phyloP scores from a whole-genome alignment of 2,797 vertebrate genomes.

The Rhadinocentrus ornatus region DNA sequence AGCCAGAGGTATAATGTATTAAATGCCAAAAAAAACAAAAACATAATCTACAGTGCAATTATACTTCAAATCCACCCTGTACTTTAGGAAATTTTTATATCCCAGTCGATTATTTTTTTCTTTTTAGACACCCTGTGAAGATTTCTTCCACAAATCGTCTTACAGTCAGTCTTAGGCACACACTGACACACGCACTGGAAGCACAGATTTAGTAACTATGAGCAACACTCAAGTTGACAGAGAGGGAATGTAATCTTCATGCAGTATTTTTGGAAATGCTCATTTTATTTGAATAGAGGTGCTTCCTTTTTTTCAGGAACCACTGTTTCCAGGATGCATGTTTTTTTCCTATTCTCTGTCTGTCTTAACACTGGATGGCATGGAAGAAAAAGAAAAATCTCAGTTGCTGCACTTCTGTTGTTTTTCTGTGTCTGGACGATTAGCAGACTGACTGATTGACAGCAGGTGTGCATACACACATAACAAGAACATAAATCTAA shows the following conservation, averaged over 20 bases:
- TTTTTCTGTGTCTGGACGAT: constrained; percentile 28
- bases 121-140: constrained; percentile 32
- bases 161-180: constrained; percentile 23
- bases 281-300: constrained; percentile 38
- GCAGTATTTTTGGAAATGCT: constrained; percentile 59
- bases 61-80: constrained; percentile 26
- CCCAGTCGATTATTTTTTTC: constrained; percentile 25
- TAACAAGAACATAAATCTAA: neutral
- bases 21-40: constrained; percentile 19
- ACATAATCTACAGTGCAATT: constrained; percentile 29
- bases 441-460: constrained; percentile 40
- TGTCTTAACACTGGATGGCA: constrained; percentile 5
- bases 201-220: constrained; percentile 46
- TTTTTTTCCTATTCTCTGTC: neutral
- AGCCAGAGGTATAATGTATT: constrained; percentile 23
- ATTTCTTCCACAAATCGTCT: constrained; percentile 50
- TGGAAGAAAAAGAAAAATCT: constrained; percentile 6
- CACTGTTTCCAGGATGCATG: constrained; percentile 30
- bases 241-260: constrained; percentile 41
- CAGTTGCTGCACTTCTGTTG: constrained; percentile 16
- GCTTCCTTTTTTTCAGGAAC: constrained; percentile 41
- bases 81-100: constrained; percentile 16
- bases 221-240: constrained; percentile 49
- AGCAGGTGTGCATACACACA: constrained; percentile 6
- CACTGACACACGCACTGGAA: constrained; percentile 26